phyloP scores from a whole-genome alignment of 2,113 vertebrate genomes.

The Cranoglanis bouderius region DNA sequence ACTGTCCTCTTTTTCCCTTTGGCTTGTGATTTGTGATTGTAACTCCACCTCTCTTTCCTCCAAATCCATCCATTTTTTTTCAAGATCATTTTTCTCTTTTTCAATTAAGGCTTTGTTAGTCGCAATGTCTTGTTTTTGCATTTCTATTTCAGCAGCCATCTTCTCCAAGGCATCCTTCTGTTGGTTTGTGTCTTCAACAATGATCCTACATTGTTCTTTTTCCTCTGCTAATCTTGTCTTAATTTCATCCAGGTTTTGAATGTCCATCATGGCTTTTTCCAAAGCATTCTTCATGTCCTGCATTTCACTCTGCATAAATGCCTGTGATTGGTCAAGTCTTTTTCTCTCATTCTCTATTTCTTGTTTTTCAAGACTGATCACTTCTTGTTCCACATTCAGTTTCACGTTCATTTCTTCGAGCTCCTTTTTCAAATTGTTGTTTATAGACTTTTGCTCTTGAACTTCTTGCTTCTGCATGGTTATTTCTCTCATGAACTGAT shows the following conservation, averaged over 20 bases:
- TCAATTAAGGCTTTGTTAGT: conserved; percentile 19
- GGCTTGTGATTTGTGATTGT: not conserved
- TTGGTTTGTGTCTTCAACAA: not conserved
- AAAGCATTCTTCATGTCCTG: not conserved
- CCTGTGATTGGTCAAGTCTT: not conserved
- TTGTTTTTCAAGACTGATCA: not conserved
- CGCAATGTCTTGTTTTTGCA: conserved; percentile 8
- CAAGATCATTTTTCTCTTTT: not conserved
- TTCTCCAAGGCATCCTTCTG: conserved; percentile 20
- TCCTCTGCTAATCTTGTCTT: not conserved
- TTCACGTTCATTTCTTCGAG: not conserved
- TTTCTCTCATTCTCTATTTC: conserved; percentile 30
- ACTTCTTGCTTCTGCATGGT: conserved; percentile 18
- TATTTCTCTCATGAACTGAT: conserved; percentile 11
- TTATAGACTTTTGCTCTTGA: not conserved
- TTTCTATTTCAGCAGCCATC: conserved; percentile 1
- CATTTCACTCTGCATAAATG: not conserved
- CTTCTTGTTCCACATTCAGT: not conserved
- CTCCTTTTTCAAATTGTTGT: not conserved
- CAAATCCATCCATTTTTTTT: not conserved
- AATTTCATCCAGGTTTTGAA: not conserved
- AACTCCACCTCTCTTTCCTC: not conserved
- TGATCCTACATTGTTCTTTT: conserved; percentile 2
- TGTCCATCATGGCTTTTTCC: conserved; percentile 16
- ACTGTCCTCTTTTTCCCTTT: conserved; percentile 20